Percentiles rank a stretch among this genome's conserved stretches.
These are phyloP conservation scores for Hypsibius dujardini DNA, from an alignment of 1,140 invertebrate genomes.

Conservation along the genomic window DNA sequence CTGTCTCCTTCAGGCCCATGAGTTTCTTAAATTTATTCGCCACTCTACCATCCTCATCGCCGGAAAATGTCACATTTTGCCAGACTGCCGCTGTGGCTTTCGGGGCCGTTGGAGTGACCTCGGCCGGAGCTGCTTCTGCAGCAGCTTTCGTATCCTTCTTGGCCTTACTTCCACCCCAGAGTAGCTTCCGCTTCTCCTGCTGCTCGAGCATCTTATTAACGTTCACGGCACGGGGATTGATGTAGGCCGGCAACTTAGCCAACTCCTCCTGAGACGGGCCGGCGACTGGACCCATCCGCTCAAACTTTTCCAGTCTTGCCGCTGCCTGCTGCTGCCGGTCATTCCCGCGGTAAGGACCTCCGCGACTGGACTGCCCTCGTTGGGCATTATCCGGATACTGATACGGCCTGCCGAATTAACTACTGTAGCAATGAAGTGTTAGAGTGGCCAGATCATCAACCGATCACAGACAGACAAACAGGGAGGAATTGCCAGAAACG, in stretches of 20 bases:
- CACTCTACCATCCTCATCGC: slow-evolving; percentile 71
- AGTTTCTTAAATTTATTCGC: slow-evolving; percentile 82
- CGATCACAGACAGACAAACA: too few relatives aligned
- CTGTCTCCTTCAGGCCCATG: slow-evolving; percentile 70
- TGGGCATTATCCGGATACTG: too few relatives aligned
- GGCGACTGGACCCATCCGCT: background rate
- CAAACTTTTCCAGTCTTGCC: background rate
- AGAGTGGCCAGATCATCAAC: background rate
- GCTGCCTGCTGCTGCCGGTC: background rate
- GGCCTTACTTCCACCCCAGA: slow-evolving; percentile 52
- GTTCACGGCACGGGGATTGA: slow-evolving; percentile 58
- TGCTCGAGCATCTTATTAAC: slow-evolving; percentile 66
- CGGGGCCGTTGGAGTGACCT: background rate
- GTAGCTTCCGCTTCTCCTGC: slow-evolving; percentile 67
- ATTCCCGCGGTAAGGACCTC: background rate
- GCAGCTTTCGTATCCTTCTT: slow-evolving; percentile 29
- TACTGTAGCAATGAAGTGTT: background rate
- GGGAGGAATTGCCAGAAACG: too few relatives aligned
- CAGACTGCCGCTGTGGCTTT: slow-evolving; percentile 21
- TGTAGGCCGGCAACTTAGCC: slow-evolving; percentile 43
- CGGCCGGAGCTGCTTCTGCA: background rate
- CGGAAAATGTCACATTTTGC: slow-evolving; percentile 47
- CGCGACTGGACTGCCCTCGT: background rate
- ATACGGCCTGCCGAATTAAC: background rate
- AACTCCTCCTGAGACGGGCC: background rate